Base-by-base conservation (phyloP, 64 coral and sea anemone species). In the Platygyra sinensis region DNA sequence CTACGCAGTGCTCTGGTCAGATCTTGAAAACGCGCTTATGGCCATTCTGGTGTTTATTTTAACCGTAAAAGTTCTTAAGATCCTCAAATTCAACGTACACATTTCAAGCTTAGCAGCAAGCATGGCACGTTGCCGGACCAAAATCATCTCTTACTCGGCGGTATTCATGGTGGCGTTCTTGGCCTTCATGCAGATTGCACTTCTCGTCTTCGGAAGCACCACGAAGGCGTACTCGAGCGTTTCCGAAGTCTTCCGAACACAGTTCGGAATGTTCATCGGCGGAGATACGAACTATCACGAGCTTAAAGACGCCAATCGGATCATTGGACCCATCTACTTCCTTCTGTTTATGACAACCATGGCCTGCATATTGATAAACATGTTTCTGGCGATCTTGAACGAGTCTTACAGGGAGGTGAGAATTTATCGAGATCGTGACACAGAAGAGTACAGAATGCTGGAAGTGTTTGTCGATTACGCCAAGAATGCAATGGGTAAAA, bases 361-460 rank as follows among this genome's bases (percentile, higher is more conserved):
- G 95, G 92, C 95, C 19, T 88, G 71, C 71, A 91, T 97, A 19
- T 81, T 97, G 13, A 91, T 97, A 24, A 97, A 97, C 60, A 97
- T 97, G 95, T 97, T 97, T 80, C 46, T 97, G 59, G 95, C 95
- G n/a, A 97, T 97, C 36, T 72, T 97, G 2, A 97, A 97, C 52
- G 95, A 97, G 33, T 88, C 91, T 20, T 97, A 97, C 69, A 81
- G 88, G 46, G 83, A 97, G 29, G 92, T 94, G 39, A 92, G 93
- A 33, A 24, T 94, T 65, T 94, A 94, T 74, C 81, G 62, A 46
- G 89, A 97, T 72, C 32, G 25, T 15, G 92, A 87, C 24, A 80
- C 77, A 2, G 95, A 94, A 19, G 95, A 97, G 76, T 73, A 80
- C 60, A 94, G 94, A 88, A 97, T 97, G 95, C 18, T 94, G 60